Conservation (phyloP, 2,888 invertebrate genomes). For the Halocaridina rubra region DNA sequence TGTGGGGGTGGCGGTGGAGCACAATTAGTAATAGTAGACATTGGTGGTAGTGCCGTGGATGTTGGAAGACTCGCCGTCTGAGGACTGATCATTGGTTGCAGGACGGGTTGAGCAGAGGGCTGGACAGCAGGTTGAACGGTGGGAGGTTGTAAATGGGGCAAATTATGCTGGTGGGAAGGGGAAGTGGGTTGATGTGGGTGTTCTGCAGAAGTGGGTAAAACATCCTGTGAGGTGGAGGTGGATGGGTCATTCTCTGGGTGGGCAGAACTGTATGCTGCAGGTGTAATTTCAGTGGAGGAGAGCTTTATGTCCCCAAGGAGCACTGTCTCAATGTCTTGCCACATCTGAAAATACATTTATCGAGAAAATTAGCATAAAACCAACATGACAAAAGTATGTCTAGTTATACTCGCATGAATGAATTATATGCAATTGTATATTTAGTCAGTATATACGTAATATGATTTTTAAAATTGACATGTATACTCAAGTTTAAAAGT, state of each 20-base stretch:
- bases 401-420: too few relatives aligned
- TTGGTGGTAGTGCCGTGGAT: background rate
- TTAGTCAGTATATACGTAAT: too few relatives aligned
- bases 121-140: background rate
- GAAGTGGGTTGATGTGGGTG: constrained; percentile 1
- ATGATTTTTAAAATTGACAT: too few relatives aligned
- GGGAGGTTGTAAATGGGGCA: background rate
- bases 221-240: background rate
- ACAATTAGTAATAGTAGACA: background rate
- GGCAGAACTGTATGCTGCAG: background rate
- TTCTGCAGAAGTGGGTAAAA: background rate
- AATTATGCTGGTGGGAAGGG: background rate
- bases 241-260: background rate
- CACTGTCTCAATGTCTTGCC: constrained; percentile 69
- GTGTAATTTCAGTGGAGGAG: background rate
- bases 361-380: too few relatives aligned
- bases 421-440: too few relatives aligned
- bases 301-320: constrained; percentile 65
- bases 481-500: too few relatives aligned
- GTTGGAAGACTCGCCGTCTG: background rate
- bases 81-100: background rate
- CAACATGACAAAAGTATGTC: too few relatives aligned
- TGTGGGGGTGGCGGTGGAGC: background rate
- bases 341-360: constrained; percentile 66
- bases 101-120: background rate